Percentiles rank a stretch among this genome's conserved stretches.
Conservation (phyloP, 1,140 invertebrate genomes). For the Drosophila tristis region DNA sequence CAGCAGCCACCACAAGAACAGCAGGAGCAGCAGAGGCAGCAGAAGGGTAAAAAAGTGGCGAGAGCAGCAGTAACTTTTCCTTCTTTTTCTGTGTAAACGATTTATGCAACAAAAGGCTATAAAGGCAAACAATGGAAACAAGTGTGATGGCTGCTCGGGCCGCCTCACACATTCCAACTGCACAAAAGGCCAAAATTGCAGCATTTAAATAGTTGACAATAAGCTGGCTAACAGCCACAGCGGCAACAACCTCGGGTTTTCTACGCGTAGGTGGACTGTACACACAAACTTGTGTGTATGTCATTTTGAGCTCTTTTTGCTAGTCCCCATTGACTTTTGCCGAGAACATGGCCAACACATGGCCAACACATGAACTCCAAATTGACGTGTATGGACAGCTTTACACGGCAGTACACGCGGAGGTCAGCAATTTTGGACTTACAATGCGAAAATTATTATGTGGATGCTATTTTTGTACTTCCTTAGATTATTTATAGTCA, state of each 20-base stretch:
- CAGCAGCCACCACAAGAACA: conserved; percentile 22
- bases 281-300: conserved; percentile 7
- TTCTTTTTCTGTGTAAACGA: conserved; percentile 43
- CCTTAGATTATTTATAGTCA: too few relatives aligned
- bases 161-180: conserved; percentile 60
- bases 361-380: conserved; percentile 21
- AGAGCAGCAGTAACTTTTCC: conserved; percentile 51
- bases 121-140: conserved; percentile 69
- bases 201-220: conserved; percentile 77
- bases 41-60: conserved; percentile 9
- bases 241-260: conserved; percentile 32
- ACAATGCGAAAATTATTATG: too few relatives aligned
- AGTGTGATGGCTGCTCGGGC: conserved; percentile 63
- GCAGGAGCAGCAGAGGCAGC: conserved; percentile 18
- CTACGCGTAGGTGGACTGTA: conserved; percentile 21
- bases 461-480: too few relatives aligned
- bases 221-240: conserved; percentile 40
- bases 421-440: conserved; percentile 10
- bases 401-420: conserved; percentile 15
- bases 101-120: conserved; percentile 69
- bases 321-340: conserved; percentile 32
- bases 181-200: conserved; percentile 68
- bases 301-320: background rate
- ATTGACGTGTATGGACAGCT: conserved; percentile 27
- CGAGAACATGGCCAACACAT: conserved; percentile 34